phyloP scores from a whole-genome alignment of 2,797 vertebrate genomes.

The Phalloptychus januarius region DNA sequence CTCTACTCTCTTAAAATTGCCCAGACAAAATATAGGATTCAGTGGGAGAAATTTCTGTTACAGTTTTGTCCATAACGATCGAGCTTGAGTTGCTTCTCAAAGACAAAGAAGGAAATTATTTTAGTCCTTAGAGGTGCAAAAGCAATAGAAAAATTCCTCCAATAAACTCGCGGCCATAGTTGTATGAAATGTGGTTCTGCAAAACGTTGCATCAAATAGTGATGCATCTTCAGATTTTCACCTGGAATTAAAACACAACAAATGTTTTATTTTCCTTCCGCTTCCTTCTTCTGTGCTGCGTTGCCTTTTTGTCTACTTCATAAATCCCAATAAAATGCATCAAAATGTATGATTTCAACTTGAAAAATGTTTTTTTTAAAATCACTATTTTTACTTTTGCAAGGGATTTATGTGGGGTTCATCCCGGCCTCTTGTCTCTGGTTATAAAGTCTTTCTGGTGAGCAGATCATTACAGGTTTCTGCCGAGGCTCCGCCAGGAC shows the following conservation, averaged over 20 bases:
- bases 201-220: neutral
- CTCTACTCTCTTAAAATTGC: neutral
- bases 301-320: neutral
- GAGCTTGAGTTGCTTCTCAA: neutral
- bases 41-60: neutral
- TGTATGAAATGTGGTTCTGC: neutral
- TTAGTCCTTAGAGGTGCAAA: neutral
- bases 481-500: conserved; percentile 3
- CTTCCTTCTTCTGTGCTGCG: neutral
- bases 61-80: neutral
- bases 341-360: neutral
- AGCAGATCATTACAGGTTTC: conserved; percentile 22
- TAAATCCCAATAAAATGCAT: neutral
- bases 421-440: conserved; percentile 32
- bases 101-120: neutral
- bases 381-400: neutral
- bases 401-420: neutral
- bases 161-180: neutral
- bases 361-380: too few relatives aligned
- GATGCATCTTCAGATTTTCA: neutral
- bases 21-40: neutral
- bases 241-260: neutral
- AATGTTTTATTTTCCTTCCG: neutral
- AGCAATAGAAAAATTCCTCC: neutral
- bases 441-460: conserved; percentile 13